Evolutionary conservation across 2,113 vertebrate genomes (phyloP).

Genomic region (Stictonetta naevosa): DNA sequence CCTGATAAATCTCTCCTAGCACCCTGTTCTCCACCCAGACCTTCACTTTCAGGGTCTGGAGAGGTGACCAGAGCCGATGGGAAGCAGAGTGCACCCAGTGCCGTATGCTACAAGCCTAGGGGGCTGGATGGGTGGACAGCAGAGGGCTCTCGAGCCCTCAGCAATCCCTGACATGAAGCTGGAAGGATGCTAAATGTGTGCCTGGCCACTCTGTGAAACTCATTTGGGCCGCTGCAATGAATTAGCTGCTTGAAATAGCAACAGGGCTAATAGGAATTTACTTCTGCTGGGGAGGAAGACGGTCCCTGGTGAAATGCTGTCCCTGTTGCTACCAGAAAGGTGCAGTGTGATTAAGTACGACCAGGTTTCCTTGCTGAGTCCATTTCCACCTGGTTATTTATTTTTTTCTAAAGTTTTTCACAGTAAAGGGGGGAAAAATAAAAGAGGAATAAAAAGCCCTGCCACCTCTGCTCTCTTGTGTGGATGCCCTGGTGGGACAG

Average conservation of each 20-base stretch:
- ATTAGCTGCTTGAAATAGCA: not conserved
- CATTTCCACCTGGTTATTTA: not conserved
- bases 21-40: accelerated
- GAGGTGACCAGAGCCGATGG: not conserved
- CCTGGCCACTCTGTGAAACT: not conserved
- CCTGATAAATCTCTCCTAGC: too few species aligned
- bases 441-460: not conserved
- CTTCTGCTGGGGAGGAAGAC: not conserved
- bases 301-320: accelerated
- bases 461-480: accelerated
- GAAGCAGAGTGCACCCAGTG: too few species aligned
- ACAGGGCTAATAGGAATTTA: not conserved
- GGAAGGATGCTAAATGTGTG: not conserved
- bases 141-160: slow-evolving; percentile 4
- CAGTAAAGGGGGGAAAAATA: too few species aligned
- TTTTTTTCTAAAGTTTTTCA: not conserved
- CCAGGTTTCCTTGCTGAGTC: not conserved
- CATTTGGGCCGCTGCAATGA: not conserved
- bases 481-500: not conserved
- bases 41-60: not conserved
- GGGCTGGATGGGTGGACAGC: not conserved
- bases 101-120: accelerated
- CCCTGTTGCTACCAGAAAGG: not conserved
- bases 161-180: not conserved
- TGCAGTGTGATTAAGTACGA: not conserved